Percentiles rank a stretch among this genome's conserved stretches.
Conservation (phyloP, 2,797 vertebrate genomes). For the Lophius americanus region DNA sequence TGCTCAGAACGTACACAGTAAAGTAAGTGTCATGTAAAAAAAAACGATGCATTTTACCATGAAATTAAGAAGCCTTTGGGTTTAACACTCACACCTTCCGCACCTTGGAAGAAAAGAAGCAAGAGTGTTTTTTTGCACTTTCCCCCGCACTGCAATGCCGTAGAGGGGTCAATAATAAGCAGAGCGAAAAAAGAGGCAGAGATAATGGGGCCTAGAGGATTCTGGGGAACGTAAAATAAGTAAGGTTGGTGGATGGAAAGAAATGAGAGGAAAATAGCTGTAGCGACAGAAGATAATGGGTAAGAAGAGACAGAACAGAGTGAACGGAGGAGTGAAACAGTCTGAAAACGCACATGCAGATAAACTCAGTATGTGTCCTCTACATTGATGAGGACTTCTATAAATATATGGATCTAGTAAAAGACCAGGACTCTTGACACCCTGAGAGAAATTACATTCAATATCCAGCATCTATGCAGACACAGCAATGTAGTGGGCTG, state of each 20-base stretch:
- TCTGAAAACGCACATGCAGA: conserved; percentile 12
- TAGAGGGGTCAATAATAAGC: conserved; percentile 70
- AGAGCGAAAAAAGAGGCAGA: conserved; percentile 49
- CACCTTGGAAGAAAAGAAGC: conserved; percentile 44
- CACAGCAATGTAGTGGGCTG: conserved; percentile 42
- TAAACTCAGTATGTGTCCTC: conserved; percentile 19
- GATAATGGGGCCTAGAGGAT: conserved; percentile 62
- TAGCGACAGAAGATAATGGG: conserved; percentile 45
- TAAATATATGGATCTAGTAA: conserved; percentile 23
- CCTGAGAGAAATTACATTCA: conserved; percentile 33
- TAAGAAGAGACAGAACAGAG: not conserved
- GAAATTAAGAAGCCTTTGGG: conserved; percentile 39
- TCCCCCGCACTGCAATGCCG: conserved; percentile 72
- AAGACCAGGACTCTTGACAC: conserved; percentile 1
- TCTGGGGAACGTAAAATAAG: conserved; percentile 65
- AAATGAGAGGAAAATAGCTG: conserved; percentile 43
- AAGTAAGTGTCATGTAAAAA: not conserved
- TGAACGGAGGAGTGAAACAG: conserved; percentile 28
- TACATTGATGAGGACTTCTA: conserved; percentile 32
- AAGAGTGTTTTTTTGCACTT: conserved; percentile 64
- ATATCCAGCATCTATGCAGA: conserved; percentile 25
- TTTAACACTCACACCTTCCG: conserved; percentile 56
- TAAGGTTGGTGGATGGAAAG: conserved; percentile 48
- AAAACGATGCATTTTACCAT: conserved; percentile 4
- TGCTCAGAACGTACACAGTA: not conserved